Percentiles rank a stretch among this genome's conserved stretches.
Conservation (phyloP, 2,113 vertebrate genomes). For the Prochilodus magdalenae region DNA sequence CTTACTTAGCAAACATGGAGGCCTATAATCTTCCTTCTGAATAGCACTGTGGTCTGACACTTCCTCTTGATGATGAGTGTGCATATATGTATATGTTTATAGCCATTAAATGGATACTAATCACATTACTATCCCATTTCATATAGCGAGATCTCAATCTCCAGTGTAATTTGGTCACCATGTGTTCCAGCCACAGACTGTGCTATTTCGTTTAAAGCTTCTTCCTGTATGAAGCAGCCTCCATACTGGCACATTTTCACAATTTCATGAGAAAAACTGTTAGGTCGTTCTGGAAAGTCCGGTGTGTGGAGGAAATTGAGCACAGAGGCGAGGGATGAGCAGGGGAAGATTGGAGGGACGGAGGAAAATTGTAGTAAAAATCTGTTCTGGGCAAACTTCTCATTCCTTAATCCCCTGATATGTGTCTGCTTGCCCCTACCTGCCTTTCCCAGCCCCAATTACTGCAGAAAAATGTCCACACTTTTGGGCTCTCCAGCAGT, state of each 20-base stretch:
- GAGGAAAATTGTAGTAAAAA: conserved; percentile 33
- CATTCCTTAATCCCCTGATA: conserved; percentile 73
- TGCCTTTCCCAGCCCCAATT: conserved; percentile 75
- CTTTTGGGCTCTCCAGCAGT: conserved; percentile 73
- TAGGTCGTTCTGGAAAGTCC: conserved; percentile 1
- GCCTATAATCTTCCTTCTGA: too few species aligned
- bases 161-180: neutral
- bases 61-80: too few species aligned
- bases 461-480: conserved; percentile 73
- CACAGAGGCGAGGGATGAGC: conserved; percentile 28
- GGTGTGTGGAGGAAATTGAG: conserved; percentile 8
- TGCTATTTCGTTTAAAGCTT: neutral
- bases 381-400: conserved; percentile 73
- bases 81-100: too few species aligned
- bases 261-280: conserved; percentile 17
- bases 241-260: neutral
- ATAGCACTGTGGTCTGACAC: too few species aligned
- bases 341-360: conserved; percentile 68
- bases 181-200: neutral
- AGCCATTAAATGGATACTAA: neutral
- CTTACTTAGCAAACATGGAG: too few species aligned
- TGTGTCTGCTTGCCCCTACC: conserved; percentile 65
- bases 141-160: neutral
- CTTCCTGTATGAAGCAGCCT: neutral
- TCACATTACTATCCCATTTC: neutral